Percentiles rank a stretch among this genome's conserved stretches.
These are phyloP conservation scores for Otolemur garnettii DNA, from an alignment of 2,113 vertebrate genomes.

Conservation along the genomic window DNA sequence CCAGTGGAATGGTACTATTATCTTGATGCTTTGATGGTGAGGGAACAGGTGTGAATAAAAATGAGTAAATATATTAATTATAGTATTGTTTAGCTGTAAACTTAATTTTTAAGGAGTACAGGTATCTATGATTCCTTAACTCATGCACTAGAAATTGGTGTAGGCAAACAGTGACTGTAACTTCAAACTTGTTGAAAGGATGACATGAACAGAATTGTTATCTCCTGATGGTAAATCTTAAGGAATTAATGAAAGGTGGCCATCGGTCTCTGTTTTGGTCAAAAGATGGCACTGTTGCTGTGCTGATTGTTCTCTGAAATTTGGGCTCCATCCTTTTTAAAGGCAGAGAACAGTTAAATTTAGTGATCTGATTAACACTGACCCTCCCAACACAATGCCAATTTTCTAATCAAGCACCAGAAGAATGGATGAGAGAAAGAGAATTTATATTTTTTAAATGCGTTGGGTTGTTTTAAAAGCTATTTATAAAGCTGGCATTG, in stretches of 20 bases:
- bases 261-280: conserved; percentile 65
- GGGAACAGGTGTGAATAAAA: conserved; percentile 18
- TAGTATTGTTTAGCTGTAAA: not conserved
- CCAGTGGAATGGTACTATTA: not conserved
- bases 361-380: conserved; percentile 84
- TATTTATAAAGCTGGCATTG: conserved; percentile 61
- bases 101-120: conserved; percentile 20
- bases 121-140: not conserved
- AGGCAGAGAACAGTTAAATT: conserved; percentile 78
- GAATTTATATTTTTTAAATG: conserved; percentile 60
- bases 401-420: conserved; percentile 69
- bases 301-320: conserved; percentile 55
- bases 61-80: conserved; percentile 35
- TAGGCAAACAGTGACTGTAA: not conserved
- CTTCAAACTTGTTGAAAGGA: not conserved
- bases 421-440: conserved; percentile 52
- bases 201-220: not conserved
- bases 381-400: conserved; percentile 74
- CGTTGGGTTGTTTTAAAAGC: not conserved
- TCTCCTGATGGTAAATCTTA: not conserved
- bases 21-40: not conserved
- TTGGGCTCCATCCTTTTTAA: conserved; percentile 61
- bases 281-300: conserved; percentile 90
- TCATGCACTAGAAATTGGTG: conserved; percentile 12
- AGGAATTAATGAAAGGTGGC: not conserved